A percentile compares a stretch with the other conserved stretches of the same genome.
Conservation (phyloP, 2,888 invertebrate genomes). For the Drosophila diplacantha region DNA sequence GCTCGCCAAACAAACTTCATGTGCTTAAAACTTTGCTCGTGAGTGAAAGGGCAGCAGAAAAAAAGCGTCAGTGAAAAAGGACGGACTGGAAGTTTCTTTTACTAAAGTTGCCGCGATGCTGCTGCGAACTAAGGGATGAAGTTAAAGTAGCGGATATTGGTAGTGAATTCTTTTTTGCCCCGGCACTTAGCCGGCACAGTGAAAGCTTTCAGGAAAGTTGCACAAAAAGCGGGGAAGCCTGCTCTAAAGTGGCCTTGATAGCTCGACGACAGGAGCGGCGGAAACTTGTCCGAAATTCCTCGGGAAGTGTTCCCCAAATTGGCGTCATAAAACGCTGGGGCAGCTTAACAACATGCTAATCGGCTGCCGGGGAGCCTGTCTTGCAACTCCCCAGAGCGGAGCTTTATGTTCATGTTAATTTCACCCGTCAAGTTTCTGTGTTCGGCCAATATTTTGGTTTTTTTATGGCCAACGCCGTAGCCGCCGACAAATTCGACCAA, state of each 20-base stretch:
- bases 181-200: slow-evolving; percentile 41
- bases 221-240: slow-evolving; percentile 8
- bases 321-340: slow-evolving; percentile 38
- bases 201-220: slow-evolving; percentile 32
- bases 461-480: slow-evolving; percentile 39
- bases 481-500: slow-evolving; percentile 37
- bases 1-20: slow-evolving; percentile 51
- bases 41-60: slow-evolving; percentile 44
- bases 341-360: slow-evolving; percentile 54
- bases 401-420: slow-evolving; percentile 59
- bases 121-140: slow-evolving; percentile 40
- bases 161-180: slow-evolving; percentile 39
- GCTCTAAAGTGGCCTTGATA: slow-evolving; percentile 35
- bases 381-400: slow-evolving; percentile 27
- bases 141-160: slow-evolving; percentile 65
- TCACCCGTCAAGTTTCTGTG: slow-evolving; percentile 50
- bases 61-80: slow-evolving; percentile 38
- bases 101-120: slow-evolving; percentile 43
- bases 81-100: slow-evolving; percentile 46
- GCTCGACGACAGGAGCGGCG: slow-evolving; percentile 9
- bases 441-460: slow-evolving; percentile 36
- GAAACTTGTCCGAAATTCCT: slow-evolving; percentile 25
- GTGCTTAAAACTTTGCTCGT: slow-evolving; percentile 66
- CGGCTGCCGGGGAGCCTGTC: slow-evolving; percentile 34
- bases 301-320: slow-evolving; percentile 20